A percentile compares a stretch with the other conserved stretches of the same genome.
phyloP scores from a whole-genome alignment of 2,888 invertebrate species.

The Macroteleia sp. region DNA sequence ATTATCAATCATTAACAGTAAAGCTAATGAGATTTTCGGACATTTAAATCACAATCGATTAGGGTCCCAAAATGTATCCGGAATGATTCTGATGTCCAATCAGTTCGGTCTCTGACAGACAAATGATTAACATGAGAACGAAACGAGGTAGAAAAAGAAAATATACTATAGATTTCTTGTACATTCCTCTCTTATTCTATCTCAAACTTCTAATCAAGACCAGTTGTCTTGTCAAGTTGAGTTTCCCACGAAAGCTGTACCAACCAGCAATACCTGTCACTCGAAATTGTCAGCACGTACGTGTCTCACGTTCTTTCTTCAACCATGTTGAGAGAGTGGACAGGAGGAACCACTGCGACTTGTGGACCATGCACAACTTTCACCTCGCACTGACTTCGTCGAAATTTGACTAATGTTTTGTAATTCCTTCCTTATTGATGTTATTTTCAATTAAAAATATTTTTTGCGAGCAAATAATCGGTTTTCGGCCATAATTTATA shows the following conservation, averaged over 20 bases:
- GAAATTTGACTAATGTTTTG: slow-evolving; percentile 66
- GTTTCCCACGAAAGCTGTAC: slow-evolving; percentile 73
- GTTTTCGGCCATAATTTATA: too few species aligned
- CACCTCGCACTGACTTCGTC: slow-evolving; percentile 71
- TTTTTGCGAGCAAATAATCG: too few species aligned
- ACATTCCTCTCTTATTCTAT: slow-evolving; percentile 65
- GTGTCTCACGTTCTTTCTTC: slow-evolving; percentile 65
- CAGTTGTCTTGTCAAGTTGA: slow-evolving; percentile 63
- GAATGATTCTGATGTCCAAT: slow-evolving; percentile 32
- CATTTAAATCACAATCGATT: slow-evolving; percentile 52
- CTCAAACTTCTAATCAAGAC: slow-evolving; percentile 62
- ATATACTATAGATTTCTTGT: slow-evolving; percentile 46
- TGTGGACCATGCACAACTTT: slow-evolving; percentile 73
- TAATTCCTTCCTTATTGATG: not conserved
- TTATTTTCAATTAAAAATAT: too few species aligned
- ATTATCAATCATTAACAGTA: slow-evolving; percentile 15
- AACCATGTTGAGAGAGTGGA: slow-evolving; percentile 73
- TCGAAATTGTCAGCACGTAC: slow-evolving; percentile 65
- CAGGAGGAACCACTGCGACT: slow-evolving; percentile 65
- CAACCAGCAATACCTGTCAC: slow-evolving; percentile 72
- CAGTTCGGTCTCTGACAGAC: slow-evolving; percentile 37
- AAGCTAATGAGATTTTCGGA: slow-evolving; percentile 33
- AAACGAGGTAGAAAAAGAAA: slow-evolving; percentile 41
- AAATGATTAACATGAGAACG: slow-evolving; percentile 60
- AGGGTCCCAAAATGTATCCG: slow-evolving; percentile 23